Conservation (phyloP, 2,113 vertebrate genomes). For the Trochalopteron elliotii region DNA sequence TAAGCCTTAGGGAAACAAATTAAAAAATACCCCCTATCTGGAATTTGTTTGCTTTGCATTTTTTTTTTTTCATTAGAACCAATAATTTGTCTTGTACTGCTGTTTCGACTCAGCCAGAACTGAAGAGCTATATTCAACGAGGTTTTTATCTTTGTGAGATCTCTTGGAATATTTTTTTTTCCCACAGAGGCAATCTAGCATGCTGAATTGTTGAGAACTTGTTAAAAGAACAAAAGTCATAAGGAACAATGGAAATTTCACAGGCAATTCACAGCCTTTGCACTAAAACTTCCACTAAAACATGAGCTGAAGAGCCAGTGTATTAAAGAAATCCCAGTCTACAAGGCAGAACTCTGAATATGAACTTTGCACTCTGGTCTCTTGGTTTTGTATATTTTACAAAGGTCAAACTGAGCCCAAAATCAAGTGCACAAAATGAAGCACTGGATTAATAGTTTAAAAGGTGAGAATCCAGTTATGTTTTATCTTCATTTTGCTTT, state of each 20-base stretch:
- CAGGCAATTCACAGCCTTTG: not conserved
- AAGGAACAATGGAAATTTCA: not conserved
- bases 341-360: not conserved
- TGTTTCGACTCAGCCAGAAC: not conserved
- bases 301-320: not conserved
- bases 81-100: conserved; percentile 32
- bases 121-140: not conserved
- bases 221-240: not conserved
- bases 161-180: conserved; percentile 1
- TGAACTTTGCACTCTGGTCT: not conserved
- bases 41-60: not conserved
- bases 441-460: not conserved
- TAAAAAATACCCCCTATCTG: not conserved
- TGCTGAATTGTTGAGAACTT: not conserved
- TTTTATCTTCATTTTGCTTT: not conserved
- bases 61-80: not conserved
- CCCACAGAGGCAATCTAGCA: not conserved
- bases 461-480: conserved; percentile 4
- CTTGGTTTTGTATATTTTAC: not conserved
- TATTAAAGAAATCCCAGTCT: not conserved
- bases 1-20: not conserved
- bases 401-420: not conserved
- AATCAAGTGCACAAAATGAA: not conserved
- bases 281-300: not conserved
- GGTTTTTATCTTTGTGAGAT: not conserved